Base-by-base conservation (phyloP, 2,113 vertebrate genomes). In the Saguinus imperator region DNA sequence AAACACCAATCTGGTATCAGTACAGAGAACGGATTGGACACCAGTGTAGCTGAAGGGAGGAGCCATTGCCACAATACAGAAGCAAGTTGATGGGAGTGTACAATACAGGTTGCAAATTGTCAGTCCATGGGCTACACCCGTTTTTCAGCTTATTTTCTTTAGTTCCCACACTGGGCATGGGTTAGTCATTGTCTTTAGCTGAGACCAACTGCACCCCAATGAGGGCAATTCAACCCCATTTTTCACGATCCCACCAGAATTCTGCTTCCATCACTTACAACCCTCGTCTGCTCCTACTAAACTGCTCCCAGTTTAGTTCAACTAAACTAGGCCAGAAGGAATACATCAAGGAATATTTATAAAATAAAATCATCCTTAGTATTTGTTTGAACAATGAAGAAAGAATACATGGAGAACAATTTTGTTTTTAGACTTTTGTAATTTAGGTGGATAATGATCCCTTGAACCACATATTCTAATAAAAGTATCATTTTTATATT, bases 401-500 rank as follows among this genome's bases (percentile, higher is more conserved):
- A 95, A 18, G 6, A 87, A 17, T 84, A 84, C 50, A 88, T 25
- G 58, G 73, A 68, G n/a, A 92, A 68, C 40, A 21, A 91, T 75
- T 45, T 9, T 83, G 27, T 20, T 43, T 70, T 85, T 58, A 83
- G 35, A 35, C n/a, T 76, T 91, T 52, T 32, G 1, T 58, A 84
- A 96, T 70, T 94, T 89, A 70, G 3, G 5, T 86, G 17, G 16
- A 57, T 70, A 84, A 48, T 8, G 8, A 68, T 45, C 85, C 21
- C 10, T 76, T 93, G 57, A 82, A 75, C 5, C 87, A 96, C 79
- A 52, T 82, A 61, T 80, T 9, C 13, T 80, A 75, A 37, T 87
- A 29, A 17, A 91, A 52, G 70, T 48, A 75, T n/a, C 32, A 45
- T 20, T 37, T 80, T 13, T 73, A 6, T 32, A 84, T 77, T 79